Evolutionary conservation across 2,888 invertebrate species (phyloP).

Genomic region (Melitaea athalia): DNA sequence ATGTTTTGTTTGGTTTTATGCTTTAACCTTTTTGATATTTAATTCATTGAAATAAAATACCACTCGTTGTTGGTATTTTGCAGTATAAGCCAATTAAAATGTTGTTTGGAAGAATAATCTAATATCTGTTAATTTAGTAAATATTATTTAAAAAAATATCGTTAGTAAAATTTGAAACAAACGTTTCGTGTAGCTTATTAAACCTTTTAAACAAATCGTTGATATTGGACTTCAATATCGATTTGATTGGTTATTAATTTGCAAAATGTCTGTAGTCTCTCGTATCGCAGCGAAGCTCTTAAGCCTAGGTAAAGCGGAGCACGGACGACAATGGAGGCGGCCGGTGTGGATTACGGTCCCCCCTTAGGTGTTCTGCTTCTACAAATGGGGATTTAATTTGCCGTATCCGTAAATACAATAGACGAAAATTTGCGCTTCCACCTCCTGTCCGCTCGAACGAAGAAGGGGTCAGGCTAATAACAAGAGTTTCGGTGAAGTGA

Average conservation of each 20-base stretch:
- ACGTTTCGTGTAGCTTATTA: background rate
- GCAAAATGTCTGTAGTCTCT: slow-evolving; percentile 60
- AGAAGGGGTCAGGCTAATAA: slow-evolving; percentile 44
- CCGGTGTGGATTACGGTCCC: slow-evolving; percentile 66
- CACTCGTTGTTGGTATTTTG: too few species aligned
- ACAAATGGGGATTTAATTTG: slow-evolving; percentile 77
- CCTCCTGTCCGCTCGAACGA: slow-evolving; percentile 49
- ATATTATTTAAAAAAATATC: background rate
- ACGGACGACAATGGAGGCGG: slow-evolving; percentile 66
- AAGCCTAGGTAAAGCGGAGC: slow-evolving; percentile 62
- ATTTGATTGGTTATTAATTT: slow-evolving; percentile 71
- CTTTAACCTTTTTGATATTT: too few species aligned
- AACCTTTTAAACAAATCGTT: slow-evolving; percentile 5
- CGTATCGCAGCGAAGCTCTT: slow-evolving; percentile 58
- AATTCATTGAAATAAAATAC: too few species aligned
- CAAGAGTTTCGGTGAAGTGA: slow-evolving; percentile 37
- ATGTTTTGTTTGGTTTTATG: slow-evolving; percentile 15
- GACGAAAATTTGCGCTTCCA: slow-evolving; percentile 59
- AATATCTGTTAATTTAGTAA: background rate
- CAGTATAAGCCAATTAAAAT: background rate
- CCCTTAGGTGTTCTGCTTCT: slow-evolving; percentile 59
- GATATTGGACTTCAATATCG: slow-evolving; percentile 29
- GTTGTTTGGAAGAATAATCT: background rate
- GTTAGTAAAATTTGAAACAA: background rate
- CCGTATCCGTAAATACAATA: slow-evolving; percentile 73